Percentiles rank a stretch among this genome's conserved stretches.
Conservation (phyloP, 2,113 vertebrate genomes). For the Helogale parvula region DNA sequence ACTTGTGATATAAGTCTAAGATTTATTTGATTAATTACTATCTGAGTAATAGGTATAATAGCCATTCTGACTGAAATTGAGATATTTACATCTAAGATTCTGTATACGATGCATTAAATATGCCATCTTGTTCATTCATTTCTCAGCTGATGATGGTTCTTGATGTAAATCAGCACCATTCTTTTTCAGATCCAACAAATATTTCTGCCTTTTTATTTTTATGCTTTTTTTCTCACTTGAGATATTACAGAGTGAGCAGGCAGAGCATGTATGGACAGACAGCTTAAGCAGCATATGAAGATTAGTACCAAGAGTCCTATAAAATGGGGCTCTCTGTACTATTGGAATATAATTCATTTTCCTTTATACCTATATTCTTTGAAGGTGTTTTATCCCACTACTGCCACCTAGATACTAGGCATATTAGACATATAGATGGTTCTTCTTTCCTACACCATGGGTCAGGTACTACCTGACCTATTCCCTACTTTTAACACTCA, state of each 20-base stretch:
- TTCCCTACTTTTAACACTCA: not conserved
- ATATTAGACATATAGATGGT: not conserved
- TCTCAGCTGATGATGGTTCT: slow-evolving; percentile 38
- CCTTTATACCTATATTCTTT: not conserved
- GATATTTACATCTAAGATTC: slow-evolving; percentile 37
- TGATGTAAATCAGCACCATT: slow-evolving; percentile 48
- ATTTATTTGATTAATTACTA: slow-evolving; percentile 38
- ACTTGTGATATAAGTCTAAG: slow-evolving; percentile 14
- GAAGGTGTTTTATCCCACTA: not conserved
- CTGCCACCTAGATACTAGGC: not conserved
- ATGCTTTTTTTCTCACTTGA: slow-evolving; percentile 59
- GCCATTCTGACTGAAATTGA: slow-evolving; percentile 46
- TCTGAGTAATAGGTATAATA: not conserved
- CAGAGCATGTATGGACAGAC: not conserved
- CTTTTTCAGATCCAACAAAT: slow-evolving; percentile 65
- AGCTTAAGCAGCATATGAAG: not conserved
- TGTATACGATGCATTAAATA: slow-evolving; percentile 51
- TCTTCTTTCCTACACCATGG: not conserved
- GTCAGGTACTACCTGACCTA: not conserved
- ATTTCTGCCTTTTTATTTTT: slow-evolving; percentile 61
- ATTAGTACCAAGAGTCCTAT: not conserved
- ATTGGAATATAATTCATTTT: not conserved
- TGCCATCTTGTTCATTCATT: slow-evolving; percentile 42
- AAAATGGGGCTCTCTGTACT: not conserved
- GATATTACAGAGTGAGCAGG: slow-evolving; percentile 37